These are phyloP conservation scores for Muscidifurax raptorellus DNA, from an alignment of 1,140 invertebrate species.

Conservation along the genomic window DNA sequence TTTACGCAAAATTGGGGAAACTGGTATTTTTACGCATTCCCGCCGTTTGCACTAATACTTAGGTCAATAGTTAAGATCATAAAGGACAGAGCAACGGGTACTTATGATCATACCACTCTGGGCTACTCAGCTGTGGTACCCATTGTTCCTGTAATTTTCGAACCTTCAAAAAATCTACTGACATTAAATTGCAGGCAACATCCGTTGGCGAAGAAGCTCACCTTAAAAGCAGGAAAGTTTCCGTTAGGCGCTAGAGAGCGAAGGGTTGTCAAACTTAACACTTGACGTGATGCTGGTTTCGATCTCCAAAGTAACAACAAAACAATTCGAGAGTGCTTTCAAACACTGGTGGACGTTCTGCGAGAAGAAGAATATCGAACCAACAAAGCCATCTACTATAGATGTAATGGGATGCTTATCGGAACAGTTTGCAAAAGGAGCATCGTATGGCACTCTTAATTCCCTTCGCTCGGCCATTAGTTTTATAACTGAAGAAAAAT, in stretches of 20 bases:
- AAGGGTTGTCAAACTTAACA: background rate
- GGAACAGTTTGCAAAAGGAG: background rate
- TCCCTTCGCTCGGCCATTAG: background rate
- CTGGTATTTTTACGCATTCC: slow-evolving; percentile 11
- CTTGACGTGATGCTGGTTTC: background rate
- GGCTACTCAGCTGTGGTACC: background rate
- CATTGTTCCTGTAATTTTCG: background rate
- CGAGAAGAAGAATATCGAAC: background rate
- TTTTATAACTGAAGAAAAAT: background rate
- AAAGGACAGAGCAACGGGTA: background rate
- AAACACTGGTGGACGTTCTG: background rate
- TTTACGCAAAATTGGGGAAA: slow-evolving; percentile 1
- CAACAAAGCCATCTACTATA: background rate
- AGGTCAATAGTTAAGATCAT: background rate
- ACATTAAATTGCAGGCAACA: background rate
- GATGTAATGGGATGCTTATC: background rate
- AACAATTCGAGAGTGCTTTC: background rate
- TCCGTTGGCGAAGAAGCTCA: background rate
- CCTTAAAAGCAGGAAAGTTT: background rate
- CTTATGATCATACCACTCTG: background rate
- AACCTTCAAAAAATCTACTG: background rate
- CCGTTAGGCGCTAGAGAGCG: background rate
- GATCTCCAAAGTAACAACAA: background rate
- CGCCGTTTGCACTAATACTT: background rate
- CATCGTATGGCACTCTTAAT: background rate